These are phyloP conservation scores for Geotrupes spiniger DNA, from an alignment of 2,888 invertebrate genomes.

Conservation along the genomic window DNA sequence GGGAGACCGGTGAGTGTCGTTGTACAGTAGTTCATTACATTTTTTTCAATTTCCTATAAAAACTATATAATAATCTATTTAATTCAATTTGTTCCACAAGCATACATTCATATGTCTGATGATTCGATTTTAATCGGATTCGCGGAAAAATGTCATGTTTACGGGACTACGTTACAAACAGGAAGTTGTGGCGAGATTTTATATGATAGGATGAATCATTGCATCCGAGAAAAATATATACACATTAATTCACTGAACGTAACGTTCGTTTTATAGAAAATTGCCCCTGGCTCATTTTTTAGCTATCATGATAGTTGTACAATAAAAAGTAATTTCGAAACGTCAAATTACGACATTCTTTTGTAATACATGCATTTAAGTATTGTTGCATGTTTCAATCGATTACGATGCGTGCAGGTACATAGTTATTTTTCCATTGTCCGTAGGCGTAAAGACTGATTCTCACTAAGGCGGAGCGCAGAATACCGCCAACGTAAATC, in stretches of 20 bases:
- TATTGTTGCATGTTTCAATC: conserved; percentile 3
- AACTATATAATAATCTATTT: background rate
- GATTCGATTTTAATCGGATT: conserved; percentile 5
- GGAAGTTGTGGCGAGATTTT: too few species aligned
- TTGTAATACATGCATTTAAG: conserved; percentile 5
- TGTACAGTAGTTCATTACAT: background rate
- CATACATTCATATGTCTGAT: background rate
- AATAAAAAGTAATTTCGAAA: background rate
- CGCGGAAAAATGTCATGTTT: conserved; percentile 1
- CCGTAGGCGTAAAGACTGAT: background rate
- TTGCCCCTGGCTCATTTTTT: background rate
- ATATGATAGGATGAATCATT: background rate
- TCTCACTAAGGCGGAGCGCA: background rate
- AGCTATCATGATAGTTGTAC: background rate
- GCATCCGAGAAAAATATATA: background rate
- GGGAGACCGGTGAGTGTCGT: conserved; percentile 59
- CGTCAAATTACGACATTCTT: background rate
- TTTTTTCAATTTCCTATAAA: background rate
- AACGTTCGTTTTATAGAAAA: background rate
- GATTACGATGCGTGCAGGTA: background rate
- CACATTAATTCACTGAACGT: background rate
- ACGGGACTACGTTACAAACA: too few species aligned
- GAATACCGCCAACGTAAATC: background rate
- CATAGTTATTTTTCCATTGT: background rate
- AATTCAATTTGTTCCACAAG: too few species aligned